These are phyloP conservation scores for Hephaestus fuliginosus DNA, from an alignment of 2,797 vertebrate species.

Conservation along the genomic window DNA sequence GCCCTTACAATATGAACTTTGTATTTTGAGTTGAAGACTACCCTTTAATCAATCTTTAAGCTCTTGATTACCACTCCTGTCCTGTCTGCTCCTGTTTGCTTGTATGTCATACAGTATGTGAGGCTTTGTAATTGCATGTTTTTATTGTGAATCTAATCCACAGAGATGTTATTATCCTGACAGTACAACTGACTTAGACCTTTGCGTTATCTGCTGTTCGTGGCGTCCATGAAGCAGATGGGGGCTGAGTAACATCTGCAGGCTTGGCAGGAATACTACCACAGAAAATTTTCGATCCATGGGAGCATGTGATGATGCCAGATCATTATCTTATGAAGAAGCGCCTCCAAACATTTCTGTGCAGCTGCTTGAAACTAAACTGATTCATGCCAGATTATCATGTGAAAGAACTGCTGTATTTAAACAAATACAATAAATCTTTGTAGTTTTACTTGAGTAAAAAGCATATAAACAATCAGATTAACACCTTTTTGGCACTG, in stretches of 20 bases:
- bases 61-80: background rate
- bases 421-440: background rate
- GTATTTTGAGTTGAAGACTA: background rate
- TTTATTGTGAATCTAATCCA: background rate
- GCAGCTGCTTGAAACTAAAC: background rate
- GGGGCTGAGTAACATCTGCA: slow-evolving; percentile 25
- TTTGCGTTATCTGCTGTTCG: slow-evolving; percentile 14
- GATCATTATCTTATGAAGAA: slow-evolving; percentile 17
- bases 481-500: background rate
- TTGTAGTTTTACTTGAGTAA: background rate
- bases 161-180: slow-evolving; percentile 5
- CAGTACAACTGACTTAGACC: slow-evolving; percentile 11
- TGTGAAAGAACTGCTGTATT: background rate
- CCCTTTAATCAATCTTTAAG: background rate
- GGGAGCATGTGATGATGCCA: slow-evolving; percentile 22
- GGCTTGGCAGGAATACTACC: slow-evolving; percentile 15
- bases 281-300: slow-evolving; percentile 19
- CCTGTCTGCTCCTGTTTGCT: background rate
- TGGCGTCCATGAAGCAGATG: slow-evolving; percentile 21
- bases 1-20: background rate
- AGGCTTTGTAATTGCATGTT: background rate
- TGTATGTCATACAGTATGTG: background rate
- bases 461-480: background rate
- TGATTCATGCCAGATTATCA: background rate
- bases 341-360: slow-evolving; percentile 3